These are phyloP conservation scores for Agrotis clavis DNA, from an alignment of 2,888 invertebrate genomes.

Conservation along the genomic window DNA sequence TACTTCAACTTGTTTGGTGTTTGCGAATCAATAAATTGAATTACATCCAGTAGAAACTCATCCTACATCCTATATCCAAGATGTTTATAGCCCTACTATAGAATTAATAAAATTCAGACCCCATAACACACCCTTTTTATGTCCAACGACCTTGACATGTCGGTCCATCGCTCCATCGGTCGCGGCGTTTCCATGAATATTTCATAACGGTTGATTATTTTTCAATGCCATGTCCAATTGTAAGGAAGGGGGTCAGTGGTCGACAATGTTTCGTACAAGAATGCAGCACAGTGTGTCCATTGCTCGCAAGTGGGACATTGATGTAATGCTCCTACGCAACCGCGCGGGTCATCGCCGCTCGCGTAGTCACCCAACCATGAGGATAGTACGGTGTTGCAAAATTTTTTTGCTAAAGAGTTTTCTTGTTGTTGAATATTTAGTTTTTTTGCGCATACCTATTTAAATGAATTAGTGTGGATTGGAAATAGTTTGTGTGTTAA, in stretches of 20 bases:
- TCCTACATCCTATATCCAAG: background rate
- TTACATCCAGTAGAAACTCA: constrained; percentile 3
- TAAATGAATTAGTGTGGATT: background rate
- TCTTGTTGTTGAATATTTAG: constrained; percentile 19
- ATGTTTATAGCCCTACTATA: background rate
- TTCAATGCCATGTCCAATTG: constrained; percentile 81
- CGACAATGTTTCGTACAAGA: constrained; percentile 60
- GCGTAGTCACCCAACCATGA: constrained; percentile 63
- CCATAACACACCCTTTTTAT: constrained; percentile 24
- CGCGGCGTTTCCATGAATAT: constrained; percentile 75
- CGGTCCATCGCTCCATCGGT: constrained; percentile 71
- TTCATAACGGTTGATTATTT: constrained; percentile 74
- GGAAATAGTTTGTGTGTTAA: background rate
- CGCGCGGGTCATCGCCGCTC: constrained; percentile 68
- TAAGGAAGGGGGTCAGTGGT: constrained; percentile 74
- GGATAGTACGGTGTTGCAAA: constrained; percentile 47
- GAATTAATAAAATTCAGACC: constrained; percentile 31
- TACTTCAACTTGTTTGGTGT: background rate
- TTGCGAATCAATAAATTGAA: background rate
- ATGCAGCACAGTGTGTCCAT: constrained; percentile 67
- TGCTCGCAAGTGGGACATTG: constrained; percentile 76
- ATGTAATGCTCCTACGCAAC: constrained; percentile 81
- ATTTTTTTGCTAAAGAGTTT: constrained; percentile 3
- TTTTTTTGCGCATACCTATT: background rate
- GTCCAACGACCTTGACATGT: constrained; percentile 78